Evolutionary conservation across 2,888 invertebrate genomes (phyloP).

Genomic region (Leptura quadrifasciata): DNA sequence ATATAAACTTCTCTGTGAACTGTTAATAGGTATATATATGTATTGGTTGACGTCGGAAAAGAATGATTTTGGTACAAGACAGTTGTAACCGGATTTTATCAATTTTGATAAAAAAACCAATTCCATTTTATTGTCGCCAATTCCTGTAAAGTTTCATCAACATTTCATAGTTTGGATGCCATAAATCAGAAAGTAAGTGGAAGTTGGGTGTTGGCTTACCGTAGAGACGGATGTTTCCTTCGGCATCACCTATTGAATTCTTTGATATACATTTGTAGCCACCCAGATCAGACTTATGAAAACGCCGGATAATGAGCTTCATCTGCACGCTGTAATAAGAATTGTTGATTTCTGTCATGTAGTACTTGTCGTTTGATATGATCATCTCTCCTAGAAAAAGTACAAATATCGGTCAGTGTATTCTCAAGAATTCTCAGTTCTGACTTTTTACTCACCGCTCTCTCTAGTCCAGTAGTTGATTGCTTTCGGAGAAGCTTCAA

Average conservation of each 20-base stretch:
- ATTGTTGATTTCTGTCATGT: slow-evolving; percentile 86
- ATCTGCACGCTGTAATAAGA: slow-evolving; percentile 91
- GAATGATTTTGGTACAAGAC: slow-evolving; percentile 57
- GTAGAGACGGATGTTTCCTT: slow-evolving; percentile 91
- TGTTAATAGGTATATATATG: slow-evolving; percentile 50
- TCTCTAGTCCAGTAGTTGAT: slow-evolving; percentile 96
- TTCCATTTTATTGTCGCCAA: slow-evolving; percentile 72
- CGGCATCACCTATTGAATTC: slow-evolving; percentile 93
- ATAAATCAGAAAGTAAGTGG: slow-evolving; percentile 70
- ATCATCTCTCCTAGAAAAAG: slow-evolving; percentile 89
- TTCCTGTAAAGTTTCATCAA: slow-evolving; percentile 74
- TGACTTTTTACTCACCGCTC: slow-evolving; percentile 80
- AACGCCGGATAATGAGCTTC: slow-evolving; percentile 84
- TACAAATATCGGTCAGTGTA: slow-evolving; percentile 47
- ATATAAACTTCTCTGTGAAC: not conserved
- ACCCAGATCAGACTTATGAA: slow-evolving; percentile 86
- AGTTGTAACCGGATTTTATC: slow-evolving; percentile 54
- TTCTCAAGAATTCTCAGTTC: slow-evolving; percentile 47
- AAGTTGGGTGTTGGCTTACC: slow-evolving; percentile 77
- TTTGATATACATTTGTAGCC: slow-evolving; percentile 95
- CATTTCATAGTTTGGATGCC: slow-evolving; percentile 72
- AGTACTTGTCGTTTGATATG: slow-evolving; percentile 89
- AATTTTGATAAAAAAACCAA: slow-evolving; percentile 69
- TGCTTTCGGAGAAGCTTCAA: slow-evolving; percentile 94
- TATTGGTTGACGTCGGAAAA: slow-evolving; percentile 43